Base-by-base conservation (phyloP, 2,888 invertebrate species). In the Cabera pusaria region DNA sequence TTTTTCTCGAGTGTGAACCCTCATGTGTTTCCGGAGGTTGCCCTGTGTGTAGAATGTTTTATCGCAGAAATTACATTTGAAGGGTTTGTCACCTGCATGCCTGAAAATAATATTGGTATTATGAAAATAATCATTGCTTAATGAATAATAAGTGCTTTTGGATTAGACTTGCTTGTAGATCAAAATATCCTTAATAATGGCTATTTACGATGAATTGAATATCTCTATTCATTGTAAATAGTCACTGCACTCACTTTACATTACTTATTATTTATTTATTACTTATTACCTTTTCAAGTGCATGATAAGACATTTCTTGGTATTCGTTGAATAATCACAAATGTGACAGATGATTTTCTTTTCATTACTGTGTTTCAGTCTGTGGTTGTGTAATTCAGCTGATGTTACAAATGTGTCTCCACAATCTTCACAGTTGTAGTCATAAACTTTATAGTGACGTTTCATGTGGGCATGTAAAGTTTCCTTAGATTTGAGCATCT, bases 401-500 rank as follows among this genome's bases (percentile, higher is more conserved):
- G 73, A 72, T 21, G 89, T 84, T 1, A 89, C 81, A 72, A 89
- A 90, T 24, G 79, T 83, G 22, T 71, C 71, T 5, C 90, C 89
- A 63, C 89, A 90, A 19, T 80, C 80, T 52, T 89, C 88, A 64
- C 90, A 90, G 38, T 71, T 89, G 38, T 68, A 90, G 51, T 89
- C 85, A 24, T 68, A 68, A 22, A 90, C 74, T 48, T 88, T 87
- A 28, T 78, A 76, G 59, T 90, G 90, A 18, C 90, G 64, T 34
- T 74, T 72, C 65, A 83, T 75, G 41, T 90, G 90, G 24, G 73
- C 72, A 36, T 73, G 68, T 6, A 87, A 59, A 5, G 81, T 72
- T 24, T 75, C 72, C 27, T 76, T 79, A 0, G 86, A 76, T 62
- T 89, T 89, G 7, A 89, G 61, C 17, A 52, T 52, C 54, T 87